Base-by-base conservation (phyloP, 2,888 invertebrate species). In the Ophion ventricosus region DNA sequence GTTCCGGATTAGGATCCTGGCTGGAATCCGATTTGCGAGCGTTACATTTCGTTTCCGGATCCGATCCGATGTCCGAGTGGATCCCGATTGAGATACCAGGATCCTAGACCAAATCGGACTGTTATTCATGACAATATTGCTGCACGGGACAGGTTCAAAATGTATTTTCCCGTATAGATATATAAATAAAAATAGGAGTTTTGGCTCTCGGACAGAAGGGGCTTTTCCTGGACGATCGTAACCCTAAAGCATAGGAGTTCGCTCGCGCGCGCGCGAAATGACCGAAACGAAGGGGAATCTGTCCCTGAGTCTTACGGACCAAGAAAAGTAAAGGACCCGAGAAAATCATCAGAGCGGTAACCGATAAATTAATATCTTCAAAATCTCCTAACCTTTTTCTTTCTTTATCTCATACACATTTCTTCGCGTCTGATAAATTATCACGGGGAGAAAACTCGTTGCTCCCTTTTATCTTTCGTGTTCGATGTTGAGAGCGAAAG, bases 161-260 rank as follows among this genome's bases (percentile, higher is more conserved):
- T 29, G 29, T 29, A 3, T 5, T 29, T 29, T 29, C 29, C 4
- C 5, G 29, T 1, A 1, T 29, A 7, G n/a, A 43, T 43, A 49
- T 49, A 49, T 49, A 49, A 14, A 49, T 49, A 17, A 1, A 17
- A 3, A 49, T 49, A 49, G 40, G 83, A 85, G 74, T 74, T 82
- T 73, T 59, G 17, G 66, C 72, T 66, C 66, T 79, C 76, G 73
- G 66, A 84, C 90, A 88, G 87, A 74, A 79, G 87, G 88, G 89
- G 88, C 88, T 89, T 90, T 83, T 88, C 88, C 87, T 85, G 89
- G 89, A 91, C 90, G 89, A 90, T 89, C 89, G 90, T 89, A 89
- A 89, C 87, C 87, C 87, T 88, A 88, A 89, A 90, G 89, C 89
- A 80, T 88, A 85, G 17, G 49, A 3, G 14, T 11, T 49, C 86